phyloP scores from a whole-genome alignment of 2,888 invertebrate species.

The Oscheius sp. region DNA sequence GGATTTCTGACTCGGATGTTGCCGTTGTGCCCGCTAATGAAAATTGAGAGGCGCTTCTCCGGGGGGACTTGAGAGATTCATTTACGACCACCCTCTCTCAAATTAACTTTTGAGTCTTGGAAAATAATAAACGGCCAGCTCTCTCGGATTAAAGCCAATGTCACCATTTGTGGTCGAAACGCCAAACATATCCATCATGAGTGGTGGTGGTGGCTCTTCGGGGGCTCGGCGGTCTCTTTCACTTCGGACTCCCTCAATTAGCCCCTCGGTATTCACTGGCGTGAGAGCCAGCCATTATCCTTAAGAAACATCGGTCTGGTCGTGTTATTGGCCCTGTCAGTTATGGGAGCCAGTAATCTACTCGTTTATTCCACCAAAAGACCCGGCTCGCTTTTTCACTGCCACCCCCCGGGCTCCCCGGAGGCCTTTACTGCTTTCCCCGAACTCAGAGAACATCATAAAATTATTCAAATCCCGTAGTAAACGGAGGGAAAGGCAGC shows the following conservation, averaged over 20 bases:
- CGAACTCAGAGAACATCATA: conserved; percentile 8
- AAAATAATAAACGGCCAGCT: neutral
- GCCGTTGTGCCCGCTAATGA: conserved; percentile 17
- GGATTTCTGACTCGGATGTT: conserved; percentile 4
- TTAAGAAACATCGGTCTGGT: conserved; percentile 4
- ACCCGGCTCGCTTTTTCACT: conserved; percentile 10
- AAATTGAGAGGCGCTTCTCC: conserved; percentile 26
- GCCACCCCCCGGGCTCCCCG: conserved; percentile 5
- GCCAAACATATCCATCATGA: conserved; percentile 37
- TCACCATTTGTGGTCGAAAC: conserved; percentile 13
- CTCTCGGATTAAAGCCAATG: neutral
- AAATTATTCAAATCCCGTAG: conserved; percentile 17
- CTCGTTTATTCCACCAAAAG: conserved; percentile 7
- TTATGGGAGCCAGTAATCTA: neutral
- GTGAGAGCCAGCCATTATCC: conserved; percentile 17
- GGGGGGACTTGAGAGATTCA: conserved; percentile 26
- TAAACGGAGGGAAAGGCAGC: neutral
- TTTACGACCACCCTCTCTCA: conserved; percentile 2
- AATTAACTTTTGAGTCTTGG: neutral
- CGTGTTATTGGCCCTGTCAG: neutral
- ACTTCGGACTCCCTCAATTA: conserved; percentile 7
- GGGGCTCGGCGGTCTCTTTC: conserved; percentile 3
- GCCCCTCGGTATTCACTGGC: neutral
- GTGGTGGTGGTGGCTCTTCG: conserved; percentile 4
- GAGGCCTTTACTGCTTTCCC: conserved; percentile 7